Evolutionary conservation across 2,797 vertebrate genomes (phyloP).

Genomic region (Cynopterus sphinx): DNA sequence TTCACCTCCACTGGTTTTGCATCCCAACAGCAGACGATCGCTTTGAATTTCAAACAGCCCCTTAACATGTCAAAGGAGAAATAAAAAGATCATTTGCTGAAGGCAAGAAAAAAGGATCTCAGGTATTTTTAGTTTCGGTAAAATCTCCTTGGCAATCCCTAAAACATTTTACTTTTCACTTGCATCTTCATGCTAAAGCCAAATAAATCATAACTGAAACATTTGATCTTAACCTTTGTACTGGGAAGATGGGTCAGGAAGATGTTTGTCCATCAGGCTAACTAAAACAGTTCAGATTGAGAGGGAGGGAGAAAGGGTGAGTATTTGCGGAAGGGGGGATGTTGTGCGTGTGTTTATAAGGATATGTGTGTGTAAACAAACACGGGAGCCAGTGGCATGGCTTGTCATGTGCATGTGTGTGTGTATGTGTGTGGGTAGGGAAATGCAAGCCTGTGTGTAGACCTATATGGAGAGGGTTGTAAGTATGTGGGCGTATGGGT

Average conservation of each 20-base stretch:
- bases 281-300: neutral
- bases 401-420: neutral
- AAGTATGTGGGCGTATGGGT: neutral
- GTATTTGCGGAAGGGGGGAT: accelerated
- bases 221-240: neutral
- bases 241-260: neutral
- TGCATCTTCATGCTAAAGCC: neutral
- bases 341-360: neutral
- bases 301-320: neutral
- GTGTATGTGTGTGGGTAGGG: neutral
- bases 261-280: neutral
- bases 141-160: neutral
- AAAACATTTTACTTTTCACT: neutral
- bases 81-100: neutral
- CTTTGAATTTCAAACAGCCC: neutral
- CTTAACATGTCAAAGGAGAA: neutral
- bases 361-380: neutral
- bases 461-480: neutral
- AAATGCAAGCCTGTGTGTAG: neutral
- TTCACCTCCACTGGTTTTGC: neutral
- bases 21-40: neutral
- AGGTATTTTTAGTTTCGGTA: neutral
- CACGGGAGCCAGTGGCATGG: too few species aligned
- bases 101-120: too few species aligned
- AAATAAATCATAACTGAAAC: slow-evolving; percentile 29